Conservation (phyloP, 2,888 invertebrate genomes). For the Diaprepes abbreviatus region DNA sequence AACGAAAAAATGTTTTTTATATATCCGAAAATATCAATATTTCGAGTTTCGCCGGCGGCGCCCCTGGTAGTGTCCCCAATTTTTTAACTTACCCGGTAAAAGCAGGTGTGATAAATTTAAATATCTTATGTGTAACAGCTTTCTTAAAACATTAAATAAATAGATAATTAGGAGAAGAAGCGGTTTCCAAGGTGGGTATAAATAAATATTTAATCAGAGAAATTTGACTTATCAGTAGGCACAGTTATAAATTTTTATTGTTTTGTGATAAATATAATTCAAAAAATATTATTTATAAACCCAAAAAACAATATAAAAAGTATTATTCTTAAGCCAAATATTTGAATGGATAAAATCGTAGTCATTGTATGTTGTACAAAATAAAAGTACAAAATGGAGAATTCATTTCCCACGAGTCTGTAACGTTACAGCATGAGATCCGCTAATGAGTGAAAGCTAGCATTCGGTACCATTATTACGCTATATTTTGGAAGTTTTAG, state of each 20-base stretch:
- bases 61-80: conserved; percentile 27
- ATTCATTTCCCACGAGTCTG: too few species aligned
- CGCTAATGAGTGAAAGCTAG: too few species aligned
- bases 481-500: too few species aligned
- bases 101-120: conserved; percentile 42
- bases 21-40: too few species aligned
- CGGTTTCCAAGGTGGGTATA: conserved; percentile 11
- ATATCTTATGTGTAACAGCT: conserved; percentile 26
- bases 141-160: conserved; percentile 23
- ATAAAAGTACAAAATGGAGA: too few species aligned
- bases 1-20: too few species aligned
- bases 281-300: not conserved
- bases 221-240: conserved; percentile 7
- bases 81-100: conserved; percentile 30
- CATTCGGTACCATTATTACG: too few species aligned
- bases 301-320: too few species aligned
- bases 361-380: too few species aligned
- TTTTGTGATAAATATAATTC: not conserved
- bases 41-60: not conserved
- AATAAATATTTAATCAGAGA: conserved; percentile 28
- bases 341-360: too few species aligned
- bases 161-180: conserved; percentile 26
- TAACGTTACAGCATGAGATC: too few species aligned
- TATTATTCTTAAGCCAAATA: too few species aligned
- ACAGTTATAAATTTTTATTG: not conserved